phyloP scores from a whole-genome alignment of 1,140 invertebrate species.

The Polyergus mexicanus region DNA sequence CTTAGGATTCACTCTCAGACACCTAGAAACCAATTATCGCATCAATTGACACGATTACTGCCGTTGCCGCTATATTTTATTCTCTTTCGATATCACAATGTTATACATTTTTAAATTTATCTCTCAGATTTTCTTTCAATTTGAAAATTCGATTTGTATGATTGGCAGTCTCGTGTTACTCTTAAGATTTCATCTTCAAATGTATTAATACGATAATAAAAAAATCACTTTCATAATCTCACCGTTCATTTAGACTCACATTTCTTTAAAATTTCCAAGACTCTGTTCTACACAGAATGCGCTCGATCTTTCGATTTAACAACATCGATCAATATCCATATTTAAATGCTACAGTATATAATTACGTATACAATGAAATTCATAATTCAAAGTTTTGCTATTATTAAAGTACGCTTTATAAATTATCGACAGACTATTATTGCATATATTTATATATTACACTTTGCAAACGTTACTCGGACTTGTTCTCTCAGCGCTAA shows the following conservation, averaged over 20 bases:
- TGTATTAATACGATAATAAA: no score
- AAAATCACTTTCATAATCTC: conserved; percentile 1
- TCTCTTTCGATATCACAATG: background rate
- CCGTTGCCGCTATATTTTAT: background rate
- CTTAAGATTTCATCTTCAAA: background rate
- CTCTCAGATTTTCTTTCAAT: background rate
- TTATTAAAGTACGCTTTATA: background rate
- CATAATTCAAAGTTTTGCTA: background rate
- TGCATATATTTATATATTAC: no score
- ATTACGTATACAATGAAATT: background rate
- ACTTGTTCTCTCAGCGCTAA: background rate
- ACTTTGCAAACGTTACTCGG: background rate
- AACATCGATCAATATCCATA: background rate
- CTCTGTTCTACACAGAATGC: background rate
- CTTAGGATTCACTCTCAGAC: conserved; percentile 99
- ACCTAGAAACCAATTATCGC: conserved; percentile 88
- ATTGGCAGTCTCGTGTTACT: background rate
- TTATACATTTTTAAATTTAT: background rate
- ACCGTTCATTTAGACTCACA: conserved; percentile 1
- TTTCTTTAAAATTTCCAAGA: conserved; percentile 5
- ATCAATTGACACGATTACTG: conserved; percentile 43
- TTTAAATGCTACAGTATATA: background rate
- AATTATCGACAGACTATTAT: conserved; percentile 19
- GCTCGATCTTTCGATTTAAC: background rate
- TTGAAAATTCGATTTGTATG: background rate